Evolutionary conservation across 2,888 invertebrate genomes (phyloP).

Genomic region (Flabesymbios commensalis): DNA sequence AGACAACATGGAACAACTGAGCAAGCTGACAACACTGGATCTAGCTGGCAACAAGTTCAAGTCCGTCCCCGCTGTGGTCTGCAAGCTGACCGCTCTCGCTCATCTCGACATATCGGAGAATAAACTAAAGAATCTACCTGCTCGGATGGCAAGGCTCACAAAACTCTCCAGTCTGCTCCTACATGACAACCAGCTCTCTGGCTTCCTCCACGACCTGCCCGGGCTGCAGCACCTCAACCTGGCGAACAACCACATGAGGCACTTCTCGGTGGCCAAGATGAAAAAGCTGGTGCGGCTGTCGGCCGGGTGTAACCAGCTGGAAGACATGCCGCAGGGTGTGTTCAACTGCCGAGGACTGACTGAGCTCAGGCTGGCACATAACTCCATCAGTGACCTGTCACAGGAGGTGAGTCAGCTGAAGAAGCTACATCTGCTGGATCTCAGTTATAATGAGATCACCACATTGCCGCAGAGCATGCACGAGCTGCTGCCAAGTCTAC

Average conservation of each 20-base stretch:
- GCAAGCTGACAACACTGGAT: constrained; percentile 46
- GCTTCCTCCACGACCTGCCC: constrained; percentile 42
- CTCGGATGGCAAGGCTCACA: constrained; percentile 35
- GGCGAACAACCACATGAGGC: constrained; percentile 45
- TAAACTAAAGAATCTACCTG: constrained; percentile 44
- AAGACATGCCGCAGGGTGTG: constrained; percentile 50
- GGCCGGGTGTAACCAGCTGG: constrained; percentile 47
- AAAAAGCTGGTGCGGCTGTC: constrained; percentile 46
- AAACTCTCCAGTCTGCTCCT: constrained; percentile 34
- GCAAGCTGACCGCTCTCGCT: constrained; percentile 43
- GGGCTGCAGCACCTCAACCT: constrained; percentile 49
- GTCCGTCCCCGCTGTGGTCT: constrained; percentile 44
- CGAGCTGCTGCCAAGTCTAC: constrained; percentile 48
- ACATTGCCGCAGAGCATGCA: constrained; percentile 49
- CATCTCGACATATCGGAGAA: constrained; percentile 54
- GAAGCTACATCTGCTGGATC: constrained; percentile 47
- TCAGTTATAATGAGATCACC: constrained; percentile 50
- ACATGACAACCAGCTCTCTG: constrained; percentile 45
- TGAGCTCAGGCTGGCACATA: constrained; percentile 44
- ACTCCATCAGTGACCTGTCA: constrained; percentile 48
- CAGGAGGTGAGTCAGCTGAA: constrained; percentile 50
- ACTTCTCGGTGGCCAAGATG: constrained; percentile 50
- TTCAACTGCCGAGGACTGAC: constrained; percentile 44
- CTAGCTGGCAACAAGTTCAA: constrained; percentile 48
- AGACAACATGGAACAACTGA: constrained; percentile 47